Evolutionary conservation across 2,888 invertebrate species (phyloP).

Genomic region (Venusia cambrica): DNA sequence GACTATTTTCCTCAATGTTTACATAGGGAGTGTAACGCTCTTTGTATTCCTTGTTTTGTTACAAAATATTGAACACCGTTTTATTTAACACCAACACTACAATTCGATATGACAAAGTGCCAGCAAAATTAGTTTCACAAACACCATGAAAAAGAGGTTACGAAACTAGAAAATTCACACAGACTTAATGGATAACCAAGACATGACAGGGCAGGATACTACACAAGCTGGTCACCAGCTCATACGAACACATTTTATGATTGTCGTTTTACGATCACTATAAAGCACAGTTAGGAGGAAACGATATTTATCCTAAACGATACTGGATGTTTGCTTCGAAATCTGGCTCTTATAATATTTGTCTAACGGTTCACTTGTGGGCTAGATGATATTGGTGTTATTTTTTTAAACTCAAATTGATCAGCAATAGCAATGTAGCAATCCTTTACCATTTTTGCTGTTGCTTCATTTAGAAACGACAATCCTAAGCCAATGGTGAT

Average conservation of each 20-base stretch:
- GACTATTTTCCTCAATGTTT: constrained; percentile 55
- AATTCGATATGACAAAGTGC: constrained; percentile 65
- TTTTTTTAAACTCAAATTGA: too few species aligned
- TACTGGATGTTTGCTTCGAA: constrained; percentile 1
- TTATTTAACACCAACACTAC: constrained; percentile 77
- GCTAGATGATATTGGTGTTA: constrained; percentile 16
- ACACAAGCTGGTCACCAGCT: too few species aligned
- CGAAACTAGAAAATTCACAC: constrained; percentile 37
- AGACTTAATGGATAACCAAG: too few species aligned
- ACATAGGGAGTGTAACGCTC: constrained; percentile 73
- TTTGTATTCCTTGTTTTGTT: constrained; percentile 79
- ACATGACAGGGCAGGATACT: too few species aligned
- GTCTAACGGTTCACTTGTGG: constrained; percentile 8
- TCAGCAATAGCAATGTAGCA: too few species aligned
- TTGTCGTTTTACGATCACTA: too few species aligned
- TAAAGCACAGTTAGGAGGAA: constrained; percentile 4
- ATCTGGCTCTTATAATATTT: not conserved
- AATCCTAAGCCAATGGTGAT: too few species aligned
- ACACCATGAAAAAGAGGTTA: constrained; percentile 50
- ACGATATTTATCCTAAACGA: not conserved
- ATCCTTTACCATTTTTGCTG: too few species aligned
- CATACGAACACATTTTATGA: too few species aligned
- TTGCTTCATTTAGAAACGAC: too few species aligned
- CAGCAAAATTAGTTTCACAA: constrained; percentile 51
- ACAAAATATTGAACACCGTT: constrained; percentile 81